A percentile compares a stretch with the other conserved stretches of the same genome.
phyloP scores from a whole-genome alignment of 1,140 invertebrate species.

The Drosophila lini region DNA sequence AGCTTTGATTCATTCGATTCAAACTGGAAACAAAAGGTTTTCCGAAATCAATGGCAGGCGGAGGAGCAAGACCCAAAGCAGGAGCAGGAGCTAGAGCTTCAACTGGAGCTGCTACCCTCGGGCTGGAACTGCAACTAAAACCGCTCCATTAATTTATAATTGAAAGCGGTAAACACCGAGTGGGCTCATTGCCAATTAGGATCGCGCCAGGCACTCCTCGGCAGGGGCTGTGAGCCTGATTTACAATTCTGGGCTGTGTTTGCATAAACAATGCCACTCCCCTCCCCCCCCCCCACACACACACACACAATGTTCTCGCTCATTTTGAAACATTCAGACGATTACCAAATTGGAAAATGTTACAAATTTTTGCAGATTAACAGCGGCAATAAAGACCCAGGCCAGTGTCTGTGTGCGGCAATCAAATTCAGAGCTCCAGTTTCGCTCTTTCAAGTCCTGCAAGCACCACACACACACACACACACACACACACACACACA shows the following conservation, averaged over 20 bases:
- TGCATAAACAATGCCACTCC: slow-evolving; percentile 15
- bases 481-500: slow-evolving; percentile 33
- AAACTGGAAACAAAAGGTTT: slow-evolving; percentile 1
- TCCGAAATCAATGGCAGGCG: too few species aligned
- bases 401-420: slow-evolving; percentile 30
- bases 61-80: too few species aligned
- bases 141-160: slow-evolving; percentile 29
- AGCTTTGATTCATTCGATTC: too few species aligned
- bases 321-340: slow-evolving; percentile 40
- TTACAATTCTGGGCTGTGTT: slow-evolving; percentile 31
- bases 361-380: slow-evolving; percentile 54
- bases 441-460: background rate
- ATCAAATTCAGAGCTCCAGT: slow-evolving; percentile 57
- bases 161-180: slow-evolving; percentile 15
- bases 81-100: background rate
- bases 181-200: slow-evolving; percentile 26
- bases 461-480: slow-evolving; percentile 1
- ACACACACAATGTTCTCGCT: slow-evolving; percentile 15
- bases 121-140: slow-evolving; percentile 24
- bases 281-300: too few species aligned
- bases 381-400: slow-evolving; percentile 43
- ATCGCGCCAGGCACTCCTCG: background rate
- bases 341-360: slow-evolving; percentile 53
- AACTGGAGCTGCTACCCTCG: background rate
- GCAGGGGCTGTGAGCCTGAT: slow-evolving; percentile 12